phyloP scores from a whole-genome alignment of 35 echinoderm and acorn worm genomes.

The Apostichopus parvimensis region DNA sequence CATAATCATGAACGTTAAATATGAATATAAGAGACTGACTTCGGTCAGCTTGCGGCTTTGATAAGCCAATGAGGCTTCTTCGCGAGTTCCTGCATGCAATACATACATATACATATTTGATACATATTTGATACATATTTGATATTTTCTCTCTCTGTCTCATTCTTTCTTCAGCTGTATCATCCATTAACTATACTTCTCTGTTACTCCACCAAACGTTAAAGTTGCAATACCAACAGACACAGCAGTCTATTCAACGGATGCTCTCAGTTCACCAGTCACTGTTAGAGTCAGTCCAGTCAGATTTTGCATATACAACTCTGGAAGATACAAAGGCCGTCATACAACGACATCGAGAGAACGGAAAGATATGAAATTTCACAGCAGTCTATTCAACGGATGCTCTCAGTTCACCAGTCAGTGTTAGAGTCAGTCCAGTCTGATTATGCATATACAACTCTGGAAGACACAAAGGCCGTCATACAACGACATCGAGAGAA shows the following conservation, averaged over 20 bases:
- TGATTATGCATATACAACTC: slow-evolving; percentile 33
- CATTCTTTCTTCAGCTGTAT: background rate
- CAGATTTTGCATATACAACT: slow-evolving; percentile 25
- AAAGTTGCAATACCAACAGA: slow-evolving; percentile 41
- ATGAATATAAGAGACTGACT: too few species aligned
- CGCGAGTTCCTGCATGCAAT: too few species aligned
- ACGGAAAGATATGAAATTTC: background rate
- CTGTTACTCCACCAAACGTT: slow-evolving; percentile 51
- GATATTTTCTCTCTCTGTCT: background rate
- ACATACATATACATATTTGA: too few species aligned
- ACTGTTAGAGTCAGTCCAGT: slow-evolving; percentile 37
- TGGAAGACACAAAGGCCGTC: slow-evolving; percentile 44
- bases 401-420: slow-evolving; percentile 46
- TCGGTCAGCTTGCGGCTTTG: too few species aligned
- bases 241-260: slow-evolving; percentile 32
- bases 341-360: slow-evolving; percentile 12
- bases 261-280: slow-evolving; percentile 52
- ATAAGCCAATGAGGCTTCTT: too few species aligned
- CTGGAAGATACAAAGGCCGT: slow-evolving; percentile 44
- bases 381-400: slow-evolving; percentile 32
- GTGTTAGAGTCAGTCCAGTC: slow-evolving; percentile 38
- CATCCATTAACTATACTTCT: slow-evolving; percentile 17
- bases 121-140: too few species aligned
- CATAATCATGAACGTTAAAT: too few species aligned
- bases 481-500: slow-evolving; percentile 21